Evolutionary conservation across 2,797 vertebrate species (phyloP), one percentile per base, ranked within the genome.

Genomic region (Lagodon rhomboides): DNA sequence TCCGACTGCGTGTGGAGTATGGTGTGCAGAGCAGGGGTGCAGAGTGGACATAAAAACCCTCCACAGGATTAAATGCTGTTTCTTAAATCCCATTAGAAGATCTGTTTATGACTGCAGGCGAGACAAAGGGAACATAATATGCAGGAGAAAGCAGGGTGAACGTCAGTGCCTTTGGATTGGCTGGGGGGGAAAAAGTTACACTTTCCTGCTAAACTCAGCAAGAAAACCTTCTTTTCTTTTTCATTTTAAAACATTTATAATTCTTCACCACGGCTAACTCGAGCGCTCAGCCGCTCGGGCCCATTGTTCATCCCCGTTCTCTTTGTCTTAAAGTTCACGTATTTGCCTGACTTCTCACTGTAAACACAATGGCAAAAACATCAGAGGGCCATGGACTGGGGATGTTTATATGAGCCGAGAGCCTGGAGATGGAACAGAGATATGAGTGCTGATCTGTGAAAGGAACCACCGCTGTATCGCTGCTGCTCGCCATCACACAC

Each of bases 361-460:
- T 94, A 93, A 94, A 95, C 90, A 95, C 90, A 91, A 92, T 89
- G 91, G 92, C 79, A 22, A 83, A 90, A 87, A 95, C 93, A 93
- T 93, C 94, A 95, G 90, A 94, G 92, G 88, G 81, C 88, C 68
- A 58, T 69, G 84, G 79, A 85, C 89, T 86, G 75, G 91, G 91
- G 92, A 93, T 95, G 94, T 94, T 94, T 95, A 95, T 84, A 91
- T 68, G 91, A 93, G 87, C 88, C 3, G 79, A 91, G 92, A 89
- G 91, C 82, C 87, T 92, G 90, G 92, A 94, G 93, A 94, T 93
- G 92, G 91, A 94, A 92, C 90, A 86, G 88, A 94, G 93, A 94
- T 95, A 94, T 70, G 85, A 92, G 92, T 79, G 84, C 89, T 92
- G 90, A 93, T 94, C 90, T 93, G 91, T 90, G 91, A 91, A 91